Evolutionary conservation across 1,140 invertebrate species (phyloP).

Genomic region (Choristoneura fumiferana): DNA sequence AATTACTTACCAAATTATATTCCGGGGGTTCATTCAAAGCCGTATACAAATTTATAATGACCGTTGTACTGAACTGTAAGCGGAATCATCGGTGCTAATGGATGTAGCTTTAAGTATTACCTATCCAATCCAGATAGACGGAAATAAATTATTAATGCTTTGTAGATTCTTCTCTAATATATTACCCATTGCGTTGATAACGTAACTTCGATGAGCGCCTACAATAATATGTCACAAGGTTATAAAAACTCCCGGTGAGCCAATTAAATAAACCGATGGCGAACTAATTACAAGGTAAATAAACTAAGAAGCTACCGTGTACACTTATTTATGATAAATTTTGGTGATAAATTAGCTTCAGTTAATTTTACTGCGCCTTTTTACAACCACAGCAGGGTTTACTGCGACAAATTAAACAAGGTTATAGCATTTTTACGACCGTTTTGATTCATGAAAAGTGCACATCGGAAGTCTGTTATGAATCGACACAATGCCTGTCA

Average conservation of each 20-base stretch:
- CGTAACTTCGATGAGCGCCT: constrained; percentile 1
- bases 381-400: constrained; percentile 21
- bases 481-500: constrained; percentile 8
- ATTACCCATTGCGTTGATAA: not conserved
- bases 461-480: constrained; percentile 9
- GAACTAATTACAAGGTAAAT: constrained; percentile 1
- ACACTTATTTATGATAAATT: not conserved
- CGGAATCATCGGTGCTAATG: constrained; percentile 6
- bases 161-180: constrained; percentile 1
- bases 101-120: constrained; percentile 10
- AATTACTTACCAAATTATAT: not conserved
- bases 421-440: constrained; percentile 23
- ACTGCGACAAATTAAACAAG: constrained; percentile 24
- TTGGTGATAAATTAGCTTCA: constrained; percentile 3
- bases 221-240: constrained; percentile 5
- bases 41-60: constrained; percentile 5
- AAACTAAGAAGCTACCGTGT: not conserved
- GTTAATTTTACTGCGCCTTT: constrained; percentile 18
- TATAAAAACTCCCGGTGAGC: not conserved
- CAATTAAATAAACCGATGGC: not conserved
- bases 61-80: constrained; percentile 1
- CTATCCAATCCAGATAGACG: constrained; percentile 2
- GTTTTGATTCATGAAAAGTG: constrained; percentile 18
- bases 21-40: not conserved
- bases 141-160: constrained; percentile 12